Evolutionary conservation across 1,140 invertebrate species (phyloP), one percentile per base, ranked within the genome.

Genomic region (Hypsibius dujardini): DNA sequence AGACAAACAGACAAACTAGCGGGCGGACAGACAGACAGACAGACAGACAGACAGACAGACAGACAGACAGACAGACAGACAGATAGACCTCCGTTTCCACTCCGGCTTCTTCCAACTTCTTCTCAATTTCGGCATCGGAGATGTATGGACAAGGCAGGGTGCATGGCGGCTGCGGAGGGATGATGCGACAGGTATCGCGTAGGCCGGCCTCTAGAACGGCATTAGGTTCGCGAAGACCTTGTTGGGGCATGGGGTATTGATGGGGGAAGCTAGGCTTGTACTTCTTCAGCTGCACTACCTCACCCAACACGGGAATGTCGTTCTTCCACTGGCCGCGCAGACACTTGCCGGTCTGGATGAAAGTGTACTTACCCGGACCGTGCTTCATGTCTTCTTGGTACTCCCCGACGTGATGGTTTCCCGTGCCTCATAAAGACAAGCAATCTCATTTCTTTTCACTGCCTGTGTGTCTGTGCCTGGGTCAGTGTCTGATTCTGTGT

Each of bases 361-460:
- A 81, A 72, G 77, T 81, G 72, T 77, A 81, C 75, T 81, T 81
- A 2, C 80, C 80, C 28, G 75, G 74, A 46, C 80, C 80, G 73
- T 81, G 80, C 75, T 80, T 81, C 74, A 76, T 80, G 73, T 78
- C 79, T 72, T 79, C 75, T 69, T 77, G 76, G 79, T 79, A 81
- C 46, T 77, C 76, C 3, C 80, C 80, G 74, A 80, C 79, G 76
- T 81, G 80, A 56, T 79, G 72, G 72, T 81, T 81, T 73, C 79
- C 79, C 12, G 62, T 45, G 45, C 62, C 50, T 56, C 7, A 28
- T 28, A 28, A 28, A 28, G 28, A 28, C 28, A 28, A 28, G 28
- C 28, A 28, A 28, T 28, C 28, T 28, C 0, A 28, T 28, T 28
- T 28, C 28, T 28, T 28, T 28, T 28, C 28, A 28, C 28, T 28